Base-by-base conservation (phyloP, 2,888 invertebrate species). In the Tortricodes alternella region DNA sequence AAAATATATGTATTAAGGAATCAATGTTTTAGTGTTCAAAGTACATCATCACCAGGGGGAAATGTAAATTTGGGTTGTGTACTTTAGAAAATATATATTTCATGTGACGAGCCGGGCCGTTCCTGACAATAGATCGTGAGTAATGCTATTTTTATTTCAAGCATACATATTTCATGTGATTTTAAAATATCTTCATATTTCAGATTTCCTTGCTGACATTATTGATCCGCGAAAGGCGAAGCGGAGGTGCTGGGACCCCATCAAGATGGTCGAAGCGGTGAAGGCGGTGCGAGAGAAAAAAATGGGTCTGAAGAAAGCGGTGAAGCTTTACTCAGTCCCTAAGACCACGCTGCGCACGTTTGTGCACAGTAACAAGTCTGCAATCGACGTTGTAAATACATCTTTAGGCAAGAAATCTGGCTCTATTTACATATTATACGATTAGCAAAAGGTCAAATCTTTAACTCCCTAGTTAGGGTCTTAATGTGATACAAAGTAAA, bases 281-380 rank as follows among this genome's bases (percentile, higher is more conserved):
- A 59, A 18, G 16, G 58, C 46, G 8, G 59, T 59, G 2, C 41
- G 58, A 1, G 24, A 43, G 8, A 59, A 44, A 3, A 59, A 44
- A 21, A 58, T 59, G 50, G 59, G 59, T 0, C 44, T 59, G 8
- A 59, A 51, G 38, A 59, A 59, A 21, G 58, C 59, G 4, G 59
- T 59, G 6, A 59, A 59, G 18, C 23, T 51, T 2, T 59, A 44
- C 4, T 24, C 37, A 2, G 59, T 59, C 3, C 59, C 59, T 5
- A 59, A 59, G 35, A 59, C 59, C 9, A 59, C 58, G 3, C 55
- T 55, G 0, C 24, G 41, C 7, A 48, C 41, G 9, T 55, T 55
- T 29, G 55, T 55, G 11, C 48, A 37, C 1, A 49, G 41, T 11
- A 19, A 41, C 8, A 49, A 35, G 21, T 29, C 55, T 9, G 48